Evolutionary conservation across 2,888 invertebrate genomes (phyloP).

Genomic region (Metalampra italica): DNA sequence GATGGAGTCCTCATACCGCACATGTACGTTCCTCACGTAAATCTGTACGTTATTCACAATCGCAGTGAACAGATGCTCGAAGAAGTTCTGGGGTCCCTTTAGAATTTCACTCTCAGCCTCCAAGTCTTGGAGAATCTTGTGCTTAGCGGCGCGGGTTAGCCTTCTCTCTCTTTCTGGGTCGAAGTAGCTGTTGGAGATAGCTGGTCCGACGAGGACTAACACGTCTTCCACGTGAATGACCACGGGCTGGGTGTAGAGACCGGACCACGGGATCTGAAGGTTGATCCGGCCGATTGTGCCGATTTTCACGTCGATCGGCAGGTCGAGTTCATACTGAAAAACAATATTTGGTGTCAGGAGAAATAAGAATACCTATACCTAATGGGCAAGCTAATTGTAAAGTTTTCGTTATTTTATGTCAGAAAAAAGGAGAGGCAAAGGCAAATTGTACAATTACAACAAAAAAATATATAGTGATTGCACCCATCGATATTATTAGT

Average conservation of each 20-base stretch:
- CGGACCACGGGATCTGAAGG: conserved; percentile 88
- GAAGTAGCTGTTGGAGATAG: conserved; percentile 81
- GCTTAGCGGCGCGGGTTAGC: conserved; percentile 84
- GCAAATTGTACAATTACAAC: no score
- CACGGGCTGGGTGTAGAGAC: conserved; percentile 85
- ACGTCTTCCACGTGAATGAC: conserved; percentile 87
- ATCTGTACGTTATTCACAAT: conserved; percentile 90
- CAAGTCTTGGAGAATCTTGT: conserved; percentile 82
- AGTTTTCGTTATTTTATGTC: no score
- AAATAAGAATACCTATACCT: no score
- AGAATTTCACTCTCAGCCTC: conserved; percentile 79
- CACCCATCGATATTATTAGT: no score
- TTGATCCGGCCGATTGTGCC: conserved; percentile 87
- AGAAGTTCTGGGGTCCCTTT: conserved; percentile 82
- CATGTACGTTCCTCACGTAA: conserved; percentile 86
- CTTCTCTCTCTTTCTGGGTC: conserved; percentile 86
- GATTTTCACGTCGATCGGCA: conserved; percentile 89
- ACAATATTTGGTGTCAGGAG: neutral
- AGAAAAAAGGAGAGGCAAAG: no score
- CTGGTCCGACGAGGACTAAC: conserved; percentile 86
- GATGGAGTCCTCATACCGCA: conserved; percentile 88
- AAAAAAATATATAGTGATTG: no score
- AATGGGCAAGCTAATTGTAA: no score
- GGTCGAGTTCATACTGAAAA: conserved; percentile 87
- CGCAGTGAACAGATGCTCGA: conserved; percentile 85